phyloP scores from a whole-genome alignment of 2,888 invertebrate species.

The Agrilus mali region DNA sequence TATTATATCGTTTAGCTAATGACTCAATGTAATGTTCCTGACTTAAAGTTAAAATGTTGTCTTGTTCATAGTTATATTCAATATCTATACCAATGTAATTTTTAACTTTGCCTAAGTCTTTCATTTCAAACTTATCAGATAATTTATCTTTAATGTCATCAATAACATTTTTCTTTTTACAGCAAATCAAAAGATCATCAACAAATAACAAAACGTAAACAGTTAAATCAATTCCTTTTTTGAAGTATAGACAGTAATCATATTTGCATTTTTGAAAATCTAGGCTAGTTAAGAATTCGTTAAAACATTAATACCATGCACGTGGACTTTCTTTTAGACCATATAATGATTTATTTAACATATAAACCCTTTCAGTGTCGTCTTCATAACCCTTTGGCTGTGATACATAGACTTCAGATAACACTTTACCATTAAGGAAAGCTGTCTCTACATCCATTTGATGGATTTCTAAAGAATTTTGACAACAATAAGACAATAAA shows the following conservation, averaged over 20 bases:
- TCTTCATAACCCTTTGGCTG: slow-evolving; percentile 1
- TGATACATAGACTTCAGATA: slow-evolving; percentile 4
- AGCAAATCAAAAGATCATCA: too few species aligned
- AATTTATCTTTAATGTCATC: neutral
- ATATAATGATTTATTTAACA: slow-evolving; percentile 2
- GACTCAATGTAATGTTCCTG: too few species aligned
- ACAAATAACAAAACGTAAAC: too few species aligned
- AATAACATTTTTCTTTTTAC: neutral
- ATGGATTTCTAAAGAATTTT: neutral
- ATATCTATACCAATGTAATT: neutral
- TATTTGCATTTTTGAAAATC: too few species aligned
- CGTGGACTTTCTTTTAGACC: slow-evolving; percentile 1
- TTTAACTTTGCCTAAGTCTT: neutral
- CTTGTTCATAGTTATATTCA: neutral
- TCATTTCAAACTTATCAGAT: neutral
- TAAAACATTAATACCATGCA: too few species aligned
- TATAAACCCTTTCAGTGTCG: neutral
- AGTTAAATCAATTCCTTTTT: neutral
- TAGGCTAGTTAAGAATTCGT: too few species aligned
- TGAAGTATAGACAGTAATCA: too few species aligned
- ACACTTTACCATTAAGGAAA: slow-evolving; percentile 2
- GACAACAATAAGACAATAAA: neutral
- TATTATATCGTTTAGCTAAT: too few species aligned
- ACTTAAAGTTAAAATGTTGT: neutral
- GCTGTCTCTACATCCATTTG: slow-evolving; percentile 5